Conservation (phyloP, 2,797 vertebrate genomes). For the Periparus ater region DNA sequence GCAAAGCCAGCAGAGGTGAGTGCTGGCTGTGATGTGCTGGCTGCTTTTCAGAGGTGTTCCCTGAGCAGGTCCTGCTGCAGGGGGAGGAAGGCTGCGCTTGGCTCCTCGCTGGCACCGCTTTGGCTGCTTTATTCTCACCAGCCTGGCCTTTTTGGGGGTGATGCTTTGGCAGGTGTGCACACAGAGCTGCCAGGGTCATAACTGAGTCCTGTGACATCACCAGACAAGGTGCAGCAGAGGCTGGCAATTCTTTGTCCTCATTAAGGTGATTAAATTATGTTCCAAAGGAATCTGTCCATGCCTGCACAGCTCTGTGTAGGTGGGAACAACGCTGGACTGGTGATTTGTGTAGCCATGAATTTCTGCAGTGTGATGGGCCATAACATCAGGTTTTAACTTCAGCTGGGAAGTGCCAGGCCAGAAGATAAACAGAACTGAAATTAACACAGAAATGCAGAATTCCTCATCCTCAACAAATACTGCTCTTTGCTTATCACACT, state of each 20-base stretch:
- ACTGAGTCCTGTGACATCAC: background rate
- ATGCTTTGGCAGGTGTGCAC: background rate
- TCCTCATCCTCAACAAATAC: background rate
- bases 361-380: background rate
- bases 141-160: fast-evolving
- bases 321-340: background rate
- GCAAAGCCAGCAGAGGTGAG: background rate
- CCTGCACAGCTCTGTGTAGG: background rate
- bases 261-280: background rate
- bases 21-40: background rate
- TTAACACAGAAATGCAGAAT: background rate
- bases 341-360: background rate
- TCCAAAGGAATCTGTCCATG: background rate
- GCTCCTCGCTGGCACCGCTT: background rate
- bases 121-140: background rate
- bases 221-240: background rate
- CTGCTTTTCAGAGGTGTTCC: background rate
- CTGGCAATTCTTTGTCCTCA: background rate
- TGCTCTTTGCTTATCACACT: background rate
- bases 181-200: background rate
- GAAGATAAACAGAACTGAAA: background rate
- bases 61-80: background rate
- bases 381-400: background rate
- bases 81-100: background rate
- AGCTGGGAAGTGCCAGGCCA: background rate